Evolutionary conservation across 2,797 vertebrate species (phyloP).

Genomic region (Myripristis murdjan): DNA sequence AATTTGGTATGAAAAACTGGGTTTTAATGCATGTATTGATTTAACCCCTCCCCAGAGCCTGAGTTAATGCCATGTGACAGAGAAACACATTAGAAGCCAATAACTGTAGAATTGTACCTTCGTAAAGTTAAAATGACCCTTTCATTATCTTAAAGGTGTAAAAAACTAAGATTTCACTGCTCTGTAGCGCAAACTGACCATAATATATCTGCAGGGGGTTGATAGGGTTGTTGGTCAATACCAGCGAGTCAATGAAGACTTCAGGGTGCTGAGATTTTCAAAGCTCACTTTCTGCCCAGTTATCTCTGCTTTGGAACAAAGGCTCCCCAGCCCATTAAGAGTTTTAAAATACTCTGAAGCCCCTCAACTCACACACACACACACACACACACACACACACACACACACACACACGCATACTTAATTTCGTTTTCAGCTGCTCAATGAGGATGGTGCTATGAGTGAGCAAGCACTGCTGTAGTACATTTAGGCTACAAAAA

Average conservation of each 20-base stretch:
- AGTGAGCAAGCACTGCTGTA: constrained; percentile 25
- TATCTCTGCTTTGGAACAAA: background rate
- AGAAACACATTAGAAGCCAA: constrained; percentile 14
- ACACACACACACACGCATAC: constrained; percentile 12
- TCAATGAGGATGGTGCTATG: too few species aligned
- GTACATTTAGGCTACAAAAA: too few species aligned
- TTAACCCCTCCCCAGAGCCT: constrained; percentile 13
- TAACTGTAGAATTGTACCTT: background rate
- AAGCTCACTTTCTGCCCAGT: constrained; percentile 19
- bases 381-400: constrained; percentile 9
- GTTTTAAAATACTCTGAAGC: background rate
- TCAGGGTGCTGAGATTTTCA: constrained; percentile 28
- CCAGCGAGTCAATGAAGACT: constrained; percentile 33
- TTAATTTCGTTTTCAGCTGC: constrained; percentile 15
- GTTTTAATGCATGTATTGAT: constrained; percentile 19
- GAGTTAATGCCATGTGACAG: constrained; percentile 22
- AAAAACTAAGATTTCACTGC: constrained; percentile 23
- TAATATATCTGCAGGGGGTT: constrained; percentile 20
- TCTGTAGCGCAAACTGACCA: constrained; percentile 12
- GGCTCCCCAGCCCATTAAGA: background rate
- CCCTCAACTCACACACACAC: constrained; percentile 1
- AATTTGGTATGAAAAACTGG: constrained; percentile 41
- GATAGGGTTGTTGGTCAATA: constrained; percentile 50
- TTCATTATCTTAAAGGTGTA: constrained; percentile 15
- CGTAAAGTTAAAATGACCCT: background rate